Conservation (phyloP, 1,140 invertebrate genomes). For the Leguminivora glycinivorella region DNA sequence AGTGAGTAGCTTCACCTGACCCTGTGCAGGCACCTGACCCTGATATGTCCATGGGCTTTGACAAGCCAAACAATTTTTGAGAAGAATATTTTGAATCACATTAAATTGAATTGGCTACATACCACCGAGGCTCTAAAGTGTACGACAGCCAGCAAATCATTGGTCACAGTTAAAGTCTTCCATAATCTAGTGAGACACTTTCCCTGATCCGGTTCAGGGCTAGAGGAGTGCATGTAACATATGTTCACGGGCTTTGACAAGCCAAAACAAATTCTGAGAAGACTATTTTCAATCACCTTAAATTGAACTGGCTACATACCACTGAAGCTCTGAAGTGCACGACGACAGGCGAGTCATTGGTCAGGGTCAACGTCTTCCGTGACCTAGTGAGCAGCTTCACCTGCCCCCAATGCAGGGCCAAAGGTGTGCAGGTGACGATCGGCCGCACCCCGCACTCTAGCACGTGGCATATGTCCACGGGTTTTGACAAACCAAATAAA, state of each 20-base stretch:
- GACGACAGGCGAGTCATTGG: slow-evolving; percentile 66
- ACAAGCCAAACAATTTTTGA: no score
- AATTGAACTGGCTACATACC: slow-evolving; percentile 44
- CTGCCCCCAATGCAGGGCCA: slow-evolving; percentile 64
- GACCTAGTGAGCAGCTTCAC: slow-evolving; percentile 57
- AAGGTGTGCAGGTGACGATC: slow-evolving; percentile 63
- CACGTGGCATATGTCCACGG: slow-evolving; percentile 63
- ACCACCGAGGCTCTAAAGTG: slow-evolving; percentile 60
- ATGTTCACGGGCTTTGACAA: slow-evolving; percentile 56
- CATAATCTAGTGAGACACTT: slow-evolving; percentile 55
- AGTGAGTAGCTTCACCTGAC: no score
- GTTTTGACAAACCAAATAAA: slow-evolving; percentile 59
- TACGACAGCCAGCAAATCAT: slow-evolving; percentile 65
- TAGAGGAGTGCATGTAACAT: slow-evolving; percentile 60
- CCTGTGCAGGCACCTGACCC: no score
- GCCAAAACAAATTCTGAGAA: no score
- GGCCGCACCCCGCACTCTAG: slow-evolving; percentile 59
- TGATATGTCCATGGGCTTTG: no score
- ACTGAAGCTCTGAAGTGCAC: slow-evolving; percentile 58
- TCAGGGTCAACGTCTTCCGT: slow-evolving; percentile 56
- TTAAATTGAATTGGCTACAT: slow-evolving; percentile 33
- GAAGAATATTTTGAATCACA: not conserved
- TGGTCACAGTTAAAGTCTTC: slow-evolving; percentile 58
- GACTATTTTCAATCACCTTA: slow-evolving; percentile 5
- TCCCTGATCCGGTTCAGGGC: slow-evolving; percentile 63